These are phyloP conservation scores for Ormyrus rosae DNA, from an alignment of 2,888 invertebrate genomes.

Conservation along the genomic window DNA sequence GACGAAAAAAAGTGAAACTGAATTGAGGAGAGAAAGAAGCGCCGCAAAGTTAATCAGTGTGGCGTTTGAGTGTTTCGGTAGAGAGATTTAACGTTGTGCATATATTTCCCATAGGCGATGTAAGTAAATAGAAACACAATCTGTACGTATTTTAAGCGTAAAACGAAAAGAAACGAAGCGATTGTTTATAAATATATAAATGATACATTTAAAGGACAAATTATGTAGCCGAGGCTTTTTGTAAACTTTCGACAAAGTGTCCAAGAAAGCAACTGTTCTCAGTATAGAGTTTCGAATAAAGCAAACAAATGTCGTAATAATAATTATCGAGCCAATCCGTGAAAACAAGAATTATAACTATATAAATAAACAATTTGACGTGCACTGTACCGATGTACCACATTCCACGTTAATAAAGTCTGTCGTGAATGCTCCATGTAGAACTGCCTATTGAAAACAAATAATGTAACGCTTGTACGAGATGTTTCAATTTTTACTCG, in stretches of 20 bases:
- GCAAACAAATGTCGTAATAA: slow-evolving; percentile 25
- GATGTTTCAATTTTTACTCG: slow-evolving; percentile 51
- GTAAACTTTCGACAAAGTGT: slow-evolving; percentile 52
- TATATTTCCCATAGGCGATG: slow-evolving; percentile 54
- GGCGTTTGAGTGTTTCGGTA: slow-evolving; percentile 74
- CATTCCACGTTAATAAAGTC: slow-evolving; percentile 52
- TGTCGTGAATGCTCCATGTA: slow-evolving; percentile 49
- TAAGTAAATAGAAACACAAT: slow-evolving; percentile 26
- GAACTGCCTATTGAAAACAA: slow-evolving; percentile 46
- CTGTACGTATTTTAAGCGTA: slow-evolving; percentile 21
- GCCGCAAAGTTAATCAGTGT: slow-evolving; percentile 69
- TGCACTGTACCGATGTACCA: slow-evolving; percentile 56
- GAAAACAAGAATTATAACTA: neutral
- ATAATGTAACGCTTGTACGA: slow-evolving; percentile 46
- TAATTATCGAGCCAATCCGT: slow-evolving; percentile 26
- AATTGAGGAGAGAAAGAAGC: slow-evolving; percentile 37
- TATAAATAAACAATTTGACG: slow-evolving; percentile 34
- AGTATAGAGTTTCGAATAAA: slow-evolving; percentile 29
- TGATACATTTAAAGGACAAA: slow-evolving; percentile 3
- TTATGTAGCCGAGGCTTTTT: slow-evolving; percentile 49
- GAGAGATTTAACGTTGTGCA: slow-evolving; percentile 73
- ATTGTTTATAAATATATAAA: slow-evolving; percentile 32
- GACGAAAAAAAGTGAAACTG: neutral
- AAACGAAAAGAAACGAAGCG: neutral
- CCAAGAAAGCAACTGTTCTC: slow-evolving; percentile 37